phyloP scores from a whole-genome alignment of 2,113 vertebrate genomes.

The Mungos mungo region DNA sequence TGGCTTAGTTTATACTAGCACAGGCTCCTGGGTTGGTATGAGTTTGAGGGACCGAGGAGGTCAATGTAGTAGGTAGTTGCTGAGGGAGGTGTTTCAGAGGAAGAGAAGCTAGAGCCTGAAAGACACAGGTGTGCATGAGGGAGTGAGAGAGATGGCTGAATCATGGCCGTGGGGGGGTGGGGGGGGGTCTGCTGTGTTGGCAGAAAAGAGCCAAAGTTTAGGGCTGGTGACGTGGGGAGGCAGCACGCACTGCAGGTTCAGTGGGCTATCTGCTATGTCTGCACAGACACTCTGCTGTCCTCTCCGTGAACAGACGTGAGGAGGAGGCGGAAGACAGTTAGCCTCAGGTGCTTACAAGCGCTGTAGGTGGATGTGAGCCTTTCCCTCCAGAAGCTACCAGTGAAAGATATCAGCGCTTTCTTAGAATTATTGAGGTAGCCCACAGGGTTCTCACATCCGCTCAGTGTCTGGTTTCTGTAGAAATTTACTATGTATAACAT shows the following conservation, averaged over 20 bases:
- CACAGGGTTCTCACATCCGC: not conserved
- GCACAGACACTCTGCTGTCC: not conserved
- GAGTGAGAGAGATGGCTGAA: not conserved
- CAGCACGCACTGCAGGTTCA: not conserved
- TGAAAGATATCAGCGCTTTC: not conserved
- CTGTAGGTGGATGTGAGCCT: not conserved
- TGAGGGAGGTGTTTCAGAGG: not conserved
- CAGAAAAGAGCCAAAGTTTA: not conserved
- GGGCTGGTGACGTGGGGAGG: not conserved
- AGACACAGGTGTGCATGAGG: not conserved
- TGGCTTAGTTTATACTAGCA: not conserved
- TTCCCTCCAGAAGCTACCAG: not conserved
- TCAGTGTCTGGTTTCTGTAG: not conserved
- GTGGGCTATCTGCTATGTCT: not conserved
- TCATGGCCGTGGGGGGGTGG: accelerated
- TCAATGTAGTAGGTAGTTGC: not conserved
- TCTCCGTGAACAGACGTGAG: not conserved
- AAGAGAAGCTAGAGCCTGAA: not conserved
- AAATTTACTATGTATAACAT: not conserved
- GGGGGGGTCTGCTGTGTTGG: not conserved
- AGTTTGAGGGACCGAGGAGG: not conserved
- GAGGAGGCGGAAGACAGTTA: not conserved
- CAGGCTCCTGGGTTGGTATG: not conserved
- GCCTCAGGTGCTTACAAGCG: not conserved
- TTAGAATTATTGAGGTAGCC: not conserved